phyloP scores from a whole-genome alignment of 2,888 invertebrate species.

The Drosophila kanekoi region DNA sequence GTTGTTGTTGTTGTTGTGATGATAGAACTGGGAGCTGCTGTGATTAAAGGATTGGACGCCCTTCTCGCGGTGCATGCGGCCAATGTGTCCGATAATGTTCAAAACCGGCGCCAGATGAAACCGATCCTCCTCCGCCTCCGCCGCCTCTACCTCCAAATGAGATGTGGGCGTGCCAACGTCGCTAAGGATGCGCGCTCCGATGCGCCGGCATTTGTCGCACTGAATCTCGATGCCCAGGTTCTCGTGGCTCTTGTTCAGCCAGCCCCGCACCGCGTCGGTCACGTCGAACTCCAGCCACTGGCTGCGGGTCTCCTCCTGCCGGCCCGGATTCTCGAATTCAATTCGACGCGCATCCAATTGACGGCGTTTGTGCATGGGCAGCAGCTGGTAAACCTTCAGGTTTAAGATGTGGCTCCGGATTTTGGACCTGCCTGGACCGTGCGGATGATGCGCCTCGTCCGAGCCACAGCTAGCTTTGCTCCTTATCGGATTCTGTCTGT shows the following conservation, averaged over 20 bases:
- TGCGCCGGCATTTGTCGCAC: constrained; percentile 85
- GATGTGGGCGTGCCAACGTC: constrained; percentile 45
- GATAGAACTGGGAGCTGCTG: constrained; percentile 51
- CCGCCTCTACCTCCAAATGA: not conserved
- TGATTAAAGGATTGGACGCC: constrained; percentile 31
- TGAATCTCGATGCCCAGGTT: constrained; percentile 87
- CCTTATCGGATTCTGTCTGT: not conserved
- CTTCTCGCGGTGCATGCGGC: constrained; percentile 69
- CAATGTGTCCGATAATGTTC: constrained; percentile 82
- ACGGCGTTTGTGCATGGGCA: constrained; percentile 63
- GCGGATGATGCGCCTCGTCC: not conserved
- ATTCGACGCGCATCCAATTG: constrained; percentile 84
- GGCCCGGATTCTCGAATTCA: constrained; percentile 73
- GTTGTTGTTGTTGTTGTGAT: constrained; percentile 12
- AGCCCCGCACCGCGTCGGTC: constrained; percentile 85
- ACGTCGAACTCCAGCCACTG: constrained; percentile 88
- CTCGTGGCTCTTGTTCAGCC: constrained; percentile 85
- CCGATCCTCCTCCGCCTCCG: constrained; percentile 25
- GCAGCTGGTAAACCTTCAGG: constrained; percentile 81
- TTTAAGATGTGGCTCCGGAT: constrained; percentile 61
- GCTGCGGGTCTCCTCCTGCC: constrained; percentile 77
- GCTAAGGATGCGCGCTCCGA: constrained; percentile 84
- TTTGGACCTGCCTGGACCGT: constrained; percentile 5
- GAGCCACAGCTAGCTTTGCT: constrained; percentile 25
- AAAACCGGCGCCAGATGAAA: constrained; percentile 81